Conservation (phyloP, 2,888 invertebrate genomes). For the Amiota communis region DNA sequence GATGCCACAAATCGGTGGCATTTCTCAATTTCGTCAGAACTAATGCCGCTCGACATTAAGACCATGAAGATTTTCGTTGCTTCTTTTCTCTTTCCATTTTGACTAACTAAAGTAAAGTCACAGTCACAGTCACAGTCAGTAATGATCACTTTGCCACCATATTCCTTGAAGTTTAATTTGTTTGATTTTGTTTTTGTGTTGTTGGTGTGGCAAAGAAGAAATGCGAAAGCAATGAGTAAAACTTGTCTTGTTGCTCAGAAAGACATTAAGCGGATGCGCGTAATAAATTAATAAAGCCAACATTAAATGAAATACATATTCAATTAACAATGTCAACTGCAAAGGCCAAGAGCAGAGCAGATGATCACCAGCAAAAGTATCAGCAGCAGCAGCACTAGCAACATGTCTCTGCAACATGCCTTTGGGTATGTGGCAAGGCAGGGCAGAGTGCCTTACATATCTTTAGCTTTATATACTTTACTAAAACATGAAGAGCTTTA, state of each 20-base stretch:
- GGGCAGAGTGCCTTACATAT: background rate
- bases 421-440: background rate
- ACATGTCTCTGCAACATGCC: conserved; percentile 7
- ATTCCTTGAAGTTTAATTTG: too few relatives aligned
- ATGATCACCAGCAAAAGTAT: background rate
- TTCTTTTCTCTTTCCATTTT: background rate
- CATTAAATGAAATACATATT: conserved; percentile 65
- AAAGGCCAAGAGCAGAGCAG: conserved; percentile 11
- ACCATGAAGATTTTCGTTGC: conserved; percentile 1
- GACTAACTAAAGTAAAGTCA: too few relatives aligned
- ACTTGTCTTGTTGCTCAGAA: conserved; percentile 31
- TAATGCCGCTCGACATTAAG: conserved; percentile 31
- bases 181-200: too few relatives aligned
- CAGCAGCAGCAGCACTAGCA: too few relatives aligned
- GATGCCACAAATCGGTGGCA: conserved; percentile 28
- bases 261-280: conserved; percentile 64
- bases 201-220: background rate
- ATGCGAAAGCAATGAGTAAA: conserved; percentile 18
- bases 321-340: conserved; percentile 64
- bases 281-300: conserved; percentile 67
- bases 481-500: background rate
- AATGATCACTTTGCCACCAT: too few relatives aligned
- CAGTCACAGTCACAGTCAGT: too few relatives aligned
- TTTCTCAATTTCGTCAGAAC: conserved; percentile 34
- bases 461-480: background rate